Evolutionary conservation across 2,113 vertebrate genomes (phyloP).

Genomic region (Himantopus leucocephalus): DNA sequence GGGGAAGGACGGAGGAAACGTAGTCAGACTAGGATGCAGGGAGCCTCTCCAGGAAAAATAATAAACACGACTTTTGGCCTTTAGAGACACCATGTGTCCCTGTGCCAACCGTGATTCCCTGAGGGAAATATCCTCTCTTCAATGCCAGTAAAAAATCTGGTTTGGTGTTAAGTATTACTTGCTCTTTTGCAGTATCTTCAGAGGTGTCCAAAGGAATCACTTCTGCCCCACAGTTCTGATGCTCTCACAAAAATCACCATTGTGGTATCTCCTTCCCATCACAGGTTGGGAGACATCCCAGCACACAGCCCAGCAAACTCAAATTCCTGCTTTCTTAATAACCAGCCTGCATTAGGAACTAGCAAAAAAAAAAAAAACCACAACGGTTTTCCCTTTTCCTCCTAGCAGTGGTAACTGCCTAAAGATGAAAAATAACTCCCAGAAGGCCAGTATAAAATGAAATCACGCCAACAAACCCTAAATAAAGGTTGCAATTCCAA

Average conservation of each 20-base stretch:
- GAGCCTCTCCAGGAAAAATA: not conserved
- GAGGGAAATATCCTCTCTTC: not conserved
- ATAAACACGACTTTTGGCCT: not conserved
- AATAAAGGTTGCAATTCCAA: slow-evolving; percentile 14
- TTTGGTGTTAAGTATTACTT: not conserved
- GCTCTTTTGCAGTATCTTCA: not conserved
- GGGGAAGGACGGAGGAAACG: not conserved
- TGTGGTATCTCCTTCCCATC: not conserved
- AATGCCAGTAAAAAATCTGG: not conserved
- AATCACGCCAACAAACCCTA: slow-evolving; percentile 17
- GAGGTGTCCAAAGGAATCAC: not conserved
- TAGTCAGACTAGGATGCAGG: not conserved
- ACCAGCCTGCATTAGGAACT: not conserved
- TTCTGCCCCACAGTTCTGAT: not conserved
- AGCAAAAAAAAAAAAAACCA: not conserved
- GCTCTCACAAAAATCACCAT: not conserved
- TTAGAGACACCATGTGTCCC: not conserved
- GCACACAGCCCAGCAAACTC: not conserved
- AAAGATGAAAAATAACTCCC: slow-evolving; percentile 26
- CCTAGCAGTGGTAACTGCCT: not conserved
- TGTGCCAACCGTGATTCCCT: not conserved
- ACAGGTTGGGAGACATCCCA: not conserved
- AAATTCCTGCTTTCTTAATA: not conserved
- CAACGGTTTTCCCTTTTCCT: not conserved
- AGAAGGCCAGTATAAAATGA: not conserved